phyloP scores from a whole-genome alignment of 92 coral and sea anemone genomes.

The Virgularia gustaviana region DNA sequence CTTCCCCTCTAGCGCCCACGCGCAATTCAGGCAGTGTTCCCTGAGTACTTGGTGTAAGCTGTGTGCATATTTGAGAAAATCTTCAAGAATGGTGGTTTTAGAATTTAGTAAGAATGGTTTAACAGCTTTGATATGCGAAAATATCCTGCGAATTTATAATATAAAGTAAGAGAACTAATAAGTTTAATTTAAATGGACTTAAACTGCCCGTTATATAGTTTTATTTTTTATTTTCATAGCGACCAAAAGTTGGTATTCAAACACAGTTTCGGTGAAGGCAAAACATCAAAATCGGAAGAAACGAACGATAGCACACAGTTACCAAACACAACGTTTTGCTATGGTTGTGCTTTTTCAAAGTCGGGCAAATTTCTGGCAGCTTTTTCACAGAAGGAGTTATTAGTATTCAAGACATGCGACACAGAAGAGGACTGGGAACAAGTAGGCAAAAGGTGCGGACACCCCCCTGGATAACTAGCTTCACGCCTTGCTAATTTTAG shows the following conservation, averaged over 20 bases:
- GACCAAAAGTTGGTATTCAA: neutral
- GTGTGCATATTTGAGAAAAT: too few relatives aligned
- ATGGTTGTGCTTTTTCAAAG: conserved; percentile 58
- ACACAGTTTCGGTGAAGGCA: neutral
- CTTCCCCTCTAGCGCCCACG: too few relatives aligned
- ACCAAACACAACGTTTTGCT: neutral
- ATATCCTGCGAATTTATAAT: conserved; percentile 62
- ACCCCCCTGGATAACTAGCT: too few relatives aligned
- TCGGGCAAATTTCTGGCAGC: conserved; percentile 68
- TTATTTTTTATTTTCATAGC: neutral
- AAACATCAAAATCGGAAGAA: neutral
- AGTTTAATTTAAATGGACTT: neutral
- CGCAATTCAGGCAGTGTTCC: too few relatives aligned
- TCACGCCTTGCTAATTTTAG: too few relatives aligned
- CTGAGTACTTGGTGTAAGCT: too few relatives aligned
- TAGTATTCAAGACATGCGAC: conserved; percentile 67
- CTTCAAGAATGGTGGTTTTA: conserved; percentile 66
- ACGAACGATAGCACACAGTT: neutral
- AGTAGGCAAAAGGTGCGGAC: conserved; percentile 66
- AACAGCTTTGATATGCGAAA: conserved; percentile 62
- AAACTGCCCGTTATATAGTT: too few relatives aligned
- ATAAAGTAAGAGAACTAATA: conserved; percentile 50
- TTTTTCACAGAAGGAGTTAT: conserved; percentile 63
- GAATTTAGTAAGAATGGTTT: conserved; percentile 63
- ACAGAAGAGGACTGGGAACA: conserved; percentile 66